Base-by-base conservation (phyloP, 1,140 invertebrate species). In the Hyles euphorbiae region DNA sequence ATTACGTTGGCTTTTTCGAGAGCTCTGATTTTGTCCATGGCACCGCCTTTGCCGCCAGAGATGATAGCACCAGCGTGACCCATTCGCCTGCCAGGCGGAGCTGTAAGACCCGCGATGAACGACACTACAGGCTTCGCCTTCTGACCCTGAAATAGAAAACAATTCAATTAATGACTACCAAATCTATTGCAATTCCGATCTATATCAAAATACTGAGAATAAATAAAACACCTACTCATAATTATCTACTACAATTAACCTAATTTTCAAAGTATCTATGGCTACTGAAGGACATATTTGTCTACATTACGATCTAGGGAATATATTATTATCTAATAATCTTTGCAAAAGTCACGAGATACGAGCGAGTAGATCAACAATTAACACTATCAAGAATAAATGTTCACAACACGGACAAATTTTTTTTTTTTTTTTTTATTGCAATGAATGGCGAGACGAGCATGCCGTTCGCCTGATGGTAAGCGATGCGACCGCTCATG, bases 61-160 rank as follows among this genome's bases (percentile, higher is more conserved):
- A 99, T 99, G 73, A 99, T 99, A 69, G 98, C 98, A 70, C 98
- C 98, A 67, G 98, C 98, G 83, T 99, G 98, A 48, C 98, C 98
- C 98, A 99, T 99, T 81, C 98, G 91, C 72, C 98, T 91, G 32
- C 98, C 98, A 57, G 98, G 98, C 33, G 98, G 98, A 52, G 98
- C 98, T 8, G 98, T 99, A 44, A 99, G 83, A 52, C 98, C 98
- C 77, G 98, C 98, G 90, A 99, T 99, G 85, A 99, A 99, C 5
- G 98, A 98, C 9, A 99, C 98, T n/a, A 99, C 98, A 56, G 98
- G 98, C 87, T 99, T 99, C 32, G 95, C 94, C 83, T 96, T 96
- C 61, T 94, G 90, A 69, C 98, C 98, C 97, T 98, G 77, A 44
- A 91, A 81, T 40, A 34, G 49, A 34, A 34, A 56, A 40, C 22